phyloP scores from a whole-genome alignment of 2,797 vertebrate genomes.

The Rachycentron canadum region DNA sequence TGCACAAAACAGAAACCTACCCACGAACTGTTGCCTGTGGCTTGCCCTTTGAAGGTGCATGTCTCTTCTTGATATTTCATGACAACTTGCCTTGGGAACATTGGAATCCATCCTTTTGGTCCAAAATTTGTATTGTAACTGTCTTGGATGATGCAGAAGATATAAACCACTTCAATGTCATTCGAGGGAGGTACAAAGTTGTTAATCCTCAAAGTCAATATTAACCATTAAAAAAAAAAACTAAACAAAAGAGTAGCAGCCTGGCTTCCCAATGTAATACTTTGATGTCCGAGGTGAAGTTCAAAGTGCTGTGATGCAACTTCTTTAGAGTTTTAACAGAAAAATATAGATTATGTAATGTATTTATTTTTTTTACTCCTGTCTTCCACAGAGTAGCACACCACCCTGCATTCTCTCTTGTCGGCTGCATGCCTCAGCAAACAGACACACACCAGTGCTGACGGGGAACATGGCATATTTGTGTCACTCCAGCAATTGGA shows the following conservation, averaged over 20 bases:
- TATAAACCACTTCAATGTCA: slow-evolving; percentile 68
- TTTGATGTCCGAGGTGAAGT: slow-evolving; percentile 20
- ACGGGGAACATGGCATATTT: slow-evolving; percentile 74
- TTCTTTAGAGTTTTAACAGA: not conserved
- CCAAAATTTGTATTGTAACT: slow-evolving; percentile 73
- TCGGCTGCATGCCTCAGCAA: slow-evolving; percentile 17
- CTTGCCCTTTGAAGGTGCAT: slow-evolving; percentile 81
- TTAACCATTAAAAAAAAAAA: slow-evolving; percentile 43
- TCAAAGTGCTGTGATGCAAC: slow-evolving; percentile 9
- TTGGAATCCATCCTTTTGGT: slow-evolving; percentile 74
- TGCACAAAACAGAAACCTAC: slow-evolving; percentile 79
- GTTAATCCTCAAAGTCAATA: slow-evolving; percentile 61
- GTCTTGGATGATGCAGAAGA: slow-evolving; percentile 70
- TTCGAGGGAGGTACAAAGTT: slow-evolving; percentile 49
- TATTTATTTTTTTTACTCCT: slow-evolving; percentile 5
- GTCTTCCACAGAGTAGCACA: not conserved
- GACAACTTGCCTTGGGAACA: slow-evolving; percentile 83
- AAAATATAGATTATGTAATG: slow-evolving; percentile 16
- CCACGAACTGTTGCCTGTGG: slow-evolving; percentile 83
- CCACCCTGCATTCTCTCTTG: not conserved
- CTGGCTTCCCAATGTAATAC: not conserved
- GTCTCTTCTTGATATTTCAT: slow-evolving; percentile 87
- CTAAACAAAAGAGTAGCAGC: slow-evolving; percentile 23
- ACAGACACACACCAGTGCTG: slow-evolving; percentile 45
- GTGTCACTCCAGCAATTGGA: slow-evolving; percentile 81